Base-by-base conservation (phyloP, 2,113 vertebrate species). In the Marmota monax region DNA sequence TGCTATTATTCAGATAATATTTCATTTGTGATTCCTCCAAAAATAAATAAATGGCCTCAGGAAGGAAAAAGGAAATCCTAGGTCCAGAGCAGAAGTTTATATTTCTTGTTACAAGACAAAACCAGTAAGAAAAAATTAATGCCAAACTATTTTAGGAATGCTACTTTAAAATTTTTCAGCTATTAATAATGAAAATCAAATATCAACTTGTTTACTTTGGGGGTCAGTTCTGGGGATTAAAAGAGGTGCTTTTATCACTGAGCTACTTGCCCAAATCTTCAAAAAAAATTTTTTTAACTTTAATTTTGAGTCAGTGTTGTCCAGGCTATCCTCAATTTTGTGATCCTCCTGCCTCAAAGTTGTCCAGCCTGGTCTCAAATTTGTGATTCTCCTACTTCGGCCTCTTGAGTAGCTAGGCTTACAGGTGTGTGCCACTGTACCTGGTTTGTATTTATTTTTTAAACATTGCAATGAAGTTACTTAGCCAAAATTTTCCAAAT, bases 31-130 rank as follows among this genome's bases (percentile, higher is more conserved):
- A 89, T 69, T 18, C n/a, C 45, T 85, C 51, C 51, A 34, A 84
- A 96, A 88, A 23, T 95, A 97, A 98, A 95, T 37, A 97, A 94
- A 88, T 22, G 95, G 87, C 16, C 73, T 77, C 34, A 87, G 48
- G 39, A 39, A 93, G 3, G 56, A 95, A 94, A 76, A 76, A 88
- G 70, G 77, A 96, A 95, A 87, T 56, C 45, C 61, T 69, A 51
- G 53, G 29, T 48, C 90, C 67, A 65, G 23, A 86, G 72, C 20
- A 97, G 93, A 97, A 93, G 34, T 48, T 92, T 48, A 88, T 89
- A 51, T 39, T 96, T 97, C 78, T 92, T 85, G 34, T 80, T 82
- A 85, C 1, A 70, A 90, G 69, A 92, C 53, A 96, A 88, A 96
- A 90, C 77, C 37, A 78, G 13, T 70, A 88, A 85, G 90, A 61